phyloP scores from a whole-genome alignment of 1,140 invertebrate genomes.

The Apis laboriosa region DNA sequence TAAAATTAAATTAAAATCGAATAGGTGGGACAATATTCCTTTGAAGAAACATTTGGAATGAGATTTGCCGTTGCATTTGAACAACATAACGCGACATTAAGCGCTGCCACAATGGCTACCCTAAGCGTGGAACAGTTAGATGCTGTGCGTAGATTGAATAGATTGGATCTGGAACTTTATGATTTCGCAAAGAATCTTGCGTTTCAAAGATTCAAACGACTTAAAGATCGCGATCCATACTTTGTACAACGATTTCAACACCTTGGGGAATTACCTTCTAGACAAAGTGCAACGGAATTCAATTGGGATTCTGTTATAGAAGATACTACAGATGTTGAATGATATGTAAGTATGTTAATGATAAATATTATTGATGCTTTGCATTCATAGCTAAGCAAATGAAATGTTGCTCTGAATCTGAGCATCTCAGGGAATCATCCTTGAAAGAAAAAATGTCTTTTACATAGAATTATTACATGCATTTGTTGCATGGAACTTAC shows the following conservation, averaged over 20 bases:
- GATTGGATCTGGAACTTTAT: slow-evolving; percentile 96
- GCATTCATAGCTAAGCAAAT: slow-evolving; percentile 30
- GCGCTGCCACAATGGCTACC: slow-evolving; percentile 88
- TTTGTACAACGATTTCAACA: slow-evolving; percentile 91
- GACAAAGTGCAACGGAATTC: slow-evolving; percentile 89
- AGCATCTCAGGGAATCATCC: slow-evolving; percentile 57
- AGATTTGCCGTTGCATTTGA: slow-evolving; percentile 93
- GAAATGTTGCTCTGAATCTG: slow-evolving; percentile 43
- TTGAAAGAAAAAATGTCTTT: slow-evolving; percentile 54
- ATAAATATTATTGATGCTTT: slow-evolving; percentile 34
- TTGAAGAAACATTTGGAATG: slow-evolving; percentile 98
- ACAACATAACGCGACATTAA: slow-evolving; percentile 94
- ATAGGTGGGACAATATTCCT: slow-evolving; percentile 95
- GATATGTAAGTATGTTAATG: slow-evolving; percentile 58
- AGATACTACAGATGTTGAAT: slow-evolving; percentile 83
- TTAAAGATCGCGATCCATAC: slow-evolving; percentile 89
- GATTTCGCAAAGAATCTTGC: slow-evolving; percentile 95
- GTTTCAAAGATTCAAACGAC: slow-evolving; percentile 89
- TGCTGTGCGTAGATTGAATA: slow-evolving; percentile 90
- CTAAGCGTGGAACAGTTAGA: slow-evolving; percentile 87
- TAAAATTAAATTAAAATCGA: slow-evolving; percentile 6
- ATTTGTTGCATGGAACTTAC: slow-evolving; percentile 52
- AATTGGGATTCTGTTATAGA: slow-evolving; percentile 93
- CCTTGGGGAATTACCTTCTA: slow-evolving; percentile 87
- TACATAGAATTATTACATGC: slow-evolving; percentile 47